Conservation (phyloP, 2,113 vertebrate species). For the Willisornis vidua region DNA sequence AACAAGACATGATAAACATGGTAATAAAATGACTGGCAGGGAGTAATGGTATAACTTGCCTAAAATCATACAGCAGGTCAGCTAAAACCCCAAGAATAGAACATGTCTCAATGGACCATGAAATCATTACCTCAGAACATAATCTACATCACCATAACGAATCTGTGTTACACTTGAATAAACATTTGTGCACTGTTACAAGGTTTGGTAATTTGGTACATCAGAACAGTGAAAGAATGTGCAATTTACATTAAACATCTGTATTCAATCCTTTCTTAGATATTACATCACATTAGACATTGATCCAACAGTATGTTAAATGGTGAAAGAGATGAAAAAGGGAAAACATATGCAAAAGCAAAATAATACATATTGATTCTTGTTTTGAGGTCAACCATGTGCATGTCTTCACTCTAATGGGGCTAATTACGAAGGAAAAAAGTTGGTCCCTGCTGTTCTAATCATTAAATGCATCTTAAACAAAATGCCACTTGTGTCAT, state of each 20-base stretch:
- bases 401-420: background rate
- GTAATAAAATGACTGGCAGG: background rate
- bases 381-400: conserved; percentile 4
- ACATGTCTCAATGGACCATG: background rate
- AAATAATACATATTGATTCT: background rate
- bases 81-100: background rate
- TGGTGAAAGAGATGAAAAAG: background rate
- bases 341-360: background rate
- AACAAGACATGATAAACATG: background rate
- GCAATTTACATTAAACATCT: background rate
- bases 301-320: background rate
- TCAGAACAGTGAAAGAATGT: background rate
- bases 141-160: background rate
- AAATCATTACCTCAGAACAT: conserved; percentile 20
- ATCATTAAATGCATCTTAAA: conserved; percentile 11
- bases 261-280: background rate
- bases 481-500: background rate
- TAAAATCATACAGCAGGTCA: background rate
- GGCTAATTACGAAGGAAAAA: conserved; percentile 2
- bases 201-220: background rate
- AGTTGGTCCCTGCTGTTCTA: background rate
- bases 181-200: conserved; percentile 26
- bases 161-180: conserved; percentile 26
- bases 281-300: background rate
- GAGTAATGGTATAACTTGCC: background rate